Evolutionary conservation across 1,140 invertebrate species (phyloP).

Genomic region (Alviniconcha marisindica): DNA sequence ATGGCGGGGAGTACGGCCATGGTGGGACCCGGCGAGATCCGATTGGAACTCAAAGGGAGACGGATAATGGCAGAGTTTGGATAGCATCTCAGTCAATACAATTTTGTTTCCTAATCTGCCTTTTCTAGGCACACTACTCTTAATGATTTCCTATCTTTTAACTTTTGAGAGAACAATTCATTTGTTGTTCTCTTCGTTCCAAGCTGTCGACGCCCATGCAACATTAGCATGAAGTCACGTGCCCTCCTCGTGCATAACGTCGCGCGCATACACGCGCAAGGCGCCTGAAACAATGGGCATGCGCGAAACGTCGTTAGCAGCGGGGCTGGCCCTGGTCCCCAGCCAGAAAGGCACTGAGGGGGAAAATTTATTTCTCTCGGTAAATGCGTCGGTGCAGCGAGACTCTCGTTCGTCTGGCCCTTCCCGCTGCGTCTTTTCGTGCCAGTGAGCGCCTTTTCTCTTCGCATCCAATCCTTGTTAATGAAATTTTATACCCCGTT

Average conservation of each 20-base stretch:
- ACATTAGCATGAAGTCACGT: slow-evolving; percentile 33
- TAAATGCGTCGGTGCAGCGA: not conserved
- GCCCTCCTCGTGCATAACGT: not conserved
- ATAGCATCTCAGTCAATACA: too few relatives aligned
- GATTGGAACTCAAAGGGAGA: too few relatives aligned
- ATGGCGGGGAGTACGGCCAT: too few relatives aligned
- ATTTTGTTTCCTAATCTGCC: too few relatives aligned
- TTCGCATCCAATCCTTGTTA: slow-evolving; percentile 52
- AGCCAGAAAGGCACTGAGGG: not conserved
- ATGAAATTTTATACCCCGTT: slow-evolving; percentile 56
- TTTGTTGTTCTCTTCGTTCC: not conserved
- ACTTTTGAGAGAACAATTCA: too few relatives aligned
- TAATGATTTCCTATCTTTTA: too few relatives aligned
- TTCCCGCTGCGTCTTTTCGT: slow-evolving; percentile 1
- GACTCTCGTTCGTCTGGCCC: not conserved
- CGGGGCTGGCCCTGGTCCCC: not conserved
- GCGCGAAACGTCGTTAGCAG: slow-evolving; percentile 34
- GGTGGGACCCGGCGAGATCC: too few relatives aligned
- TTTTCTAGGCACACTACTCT: too few relatives aligned
- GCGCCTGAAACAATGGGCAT: slow-evolving; percentile 36
- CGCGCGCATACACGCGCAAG: slow-evolving; percentile 29
- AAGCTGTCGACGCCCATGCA: slow-evolving; percentile 16
- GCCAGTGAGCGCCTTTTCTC: not conserved
- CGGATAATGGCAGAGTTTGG: too few relatives aligned
- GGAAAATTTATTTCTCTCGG: slow-evolving; percentile 38